A percentile compares a stretch with the other conserved stretches of the same genome.
Evolutionary conservation across 2,113 vertebrate genomes (phyloP).

Genomic region (Cygnus buccinator): DNA sequence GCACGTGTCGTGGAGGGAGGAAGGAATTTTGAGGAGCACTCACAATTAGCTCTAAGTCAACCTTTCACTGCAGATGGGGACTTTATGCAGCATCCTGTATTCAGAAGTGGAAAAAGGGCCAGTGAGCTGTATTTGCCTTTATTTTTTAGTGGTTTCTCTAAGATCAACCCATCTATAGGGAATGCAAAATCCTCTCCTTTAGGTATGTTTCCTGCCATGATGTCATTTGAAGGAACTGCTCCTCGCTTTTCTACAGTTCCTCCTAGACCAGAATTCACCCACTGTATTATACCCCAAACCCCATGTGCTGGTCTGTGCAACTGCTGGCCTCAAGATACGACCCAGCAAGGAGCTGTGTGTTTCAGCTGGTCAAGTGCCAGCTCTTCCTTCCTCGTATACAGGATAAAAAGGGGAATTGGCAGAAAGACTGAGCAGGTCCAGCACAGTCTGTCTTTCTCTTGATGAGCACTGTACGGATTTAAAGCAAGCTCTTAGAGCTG

Average conservation of each 20-base stretch:
- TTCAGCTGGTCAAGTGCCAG: not conserved
- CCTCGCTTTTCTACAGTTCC: not conserved
- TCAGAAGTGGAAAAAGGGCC: not conserved
- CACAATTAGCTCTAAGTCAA: not conserved
- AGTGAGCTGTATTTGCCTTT: not conserved
- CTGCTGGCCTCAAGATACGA: not conserved
- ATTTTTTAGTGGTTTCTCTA: not conserved
- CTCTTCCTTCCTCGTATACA: not conserved
- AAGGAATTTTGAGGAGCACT: not conserved
- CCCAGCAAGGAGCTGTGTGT: no score
- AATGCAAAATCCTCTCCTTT: not conserved
- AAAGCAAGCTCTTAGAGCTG: not conserved
- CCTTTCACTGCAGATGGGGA: not conserved
- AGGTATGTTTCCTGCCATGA: not conserved
- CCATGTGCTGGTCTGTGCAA: fast-evolving
- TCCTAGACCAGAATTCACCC: not conserved
- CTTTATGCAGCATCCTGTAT: not conserved
- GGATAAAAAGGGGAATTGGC: no score
- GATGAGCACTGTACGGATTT: not conserved
- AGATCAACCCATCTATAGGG: not conserved
- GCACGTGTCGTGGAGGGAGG: not conserved
- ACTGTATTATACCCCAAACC: not conserved
- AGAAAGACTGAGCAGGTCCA: not conserved
- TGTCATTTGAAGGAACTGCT: not conserved
- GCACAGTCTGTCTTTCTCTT: not conserved